Base-by-base conservation (phyloP, 2,888 invertebrate genomes). In the Acronicta leporina region DNA sequence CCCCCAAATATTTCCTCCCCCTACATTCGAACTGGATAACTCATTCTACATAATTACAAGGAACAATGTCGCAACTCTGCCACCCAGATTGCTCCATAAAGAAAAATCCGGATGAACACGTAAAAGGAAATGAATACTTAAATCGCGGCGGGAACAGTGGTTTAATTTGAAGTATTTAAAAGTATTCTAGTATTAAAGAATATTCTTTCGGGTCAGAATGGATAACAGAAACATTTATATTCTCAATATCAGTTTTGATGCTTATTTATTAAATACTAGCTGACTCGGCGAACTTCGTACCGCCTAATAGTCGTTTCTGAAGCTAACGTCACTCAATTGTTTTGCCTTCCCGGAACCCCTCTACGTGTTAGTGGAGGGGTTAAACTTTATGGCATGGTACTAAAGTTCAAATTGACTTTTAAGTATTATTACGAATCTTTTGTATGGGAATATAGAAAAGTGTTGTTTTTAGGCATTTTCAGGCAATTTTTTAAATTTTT, bases 71-170 rank as follows among this genome's bases (percentile, higher is more conserved):
- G 57, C 47, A 44, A 50, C 42, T 48, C 30, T 60, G 75, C 70
- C 57, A 60, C 68, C 51, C 47, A 50, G 65, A 68, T 62, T 57
- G 63, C 74, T 68, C 69, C 58, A 70, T 70, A 73, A 68, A 70
- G 68, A 69, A 69, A 73, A 73, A 68, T 46, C 68, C 57, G 74
- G 63, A 68, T 73, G 68, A 63, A 73, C 62, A 55, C 74, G 68
- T 73, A 54, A 45, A 68, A 73, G 74, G 54, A 58, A 63, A 70
- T 70, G 69, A 70, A 70, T 70, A 73, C 69, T 70, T 70, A 73
- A 73, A 73, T 55, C 51, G 63, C 57, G 48, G 63, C 57, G 68
- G 60, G 73, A 73, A 73, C 44, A 53, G 56, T n/a, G 68, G 49
- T 68, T 73, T 69, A 73, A 73, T 67, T 20, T 73, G 73, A 53